Evolutionary conservation across 2,797 vertebrate genomes (phyloP), one percentile per base, ranked within the genome.

Genomic region (Alfaro cultratus): DNA sequence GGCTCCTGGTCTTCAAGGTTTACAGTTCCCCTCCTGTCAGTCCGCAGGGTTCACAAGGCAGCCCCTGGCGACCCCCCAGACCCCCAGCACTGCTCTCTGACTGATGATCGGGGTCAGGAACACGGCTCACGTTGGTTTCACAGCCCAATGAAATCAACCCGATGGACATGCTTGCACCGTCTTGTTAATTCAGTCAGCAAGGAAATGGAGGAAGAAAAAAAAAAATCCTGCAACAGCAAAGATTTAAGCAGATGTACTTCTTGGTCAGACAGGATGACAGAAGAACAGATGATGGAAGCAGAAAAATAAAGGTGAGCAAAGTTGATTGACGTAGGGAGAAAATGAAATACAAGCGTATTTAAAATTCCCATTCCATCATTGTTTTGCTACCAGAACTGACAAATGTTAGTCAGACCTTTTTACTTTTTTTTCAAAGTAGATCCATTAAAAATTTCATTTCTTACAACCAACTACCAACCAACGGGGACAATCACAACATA

Each of bases 1-100:
- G 80, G 91, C 93, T 94, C 91, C 93, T 78, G 92, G 88, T 94
- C 82, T 93, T 94, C 86, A 77, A 89, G 89, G 81, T 93, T 95
- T 94, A 92, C 86, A 78, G 86, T 84, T 92, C 91, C 88, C 90
- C 74, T 67, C 87, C 77, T 87, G 88, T 91, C 87, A 75, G 79
- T 94, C 85, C 83, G 80, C 31, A 83, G 76, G 79, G 90, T 88
- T 85, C 88, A 53, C 60, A 1, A 0, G 67, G 79, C 75, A 84
- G 85, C 90, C 93, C 83, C 84, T 68, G 75, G 83, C 80, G 88
- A 92, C 85, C 86, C 55, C 83, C 16, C 0, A 8, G 18, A 23
- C 0, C 49, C 9, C 3, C 23, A 9, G 68, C 79, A 84, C 83
- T 78, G 80, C 89, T 80, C 85, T 85, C 90, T 90, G 87, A 92